Percentiles rank a stretch among this genome's conserved stretches.
Conservation (phyloP, 2,888 invertebrate species). For the Rapana venosa region DNA sequence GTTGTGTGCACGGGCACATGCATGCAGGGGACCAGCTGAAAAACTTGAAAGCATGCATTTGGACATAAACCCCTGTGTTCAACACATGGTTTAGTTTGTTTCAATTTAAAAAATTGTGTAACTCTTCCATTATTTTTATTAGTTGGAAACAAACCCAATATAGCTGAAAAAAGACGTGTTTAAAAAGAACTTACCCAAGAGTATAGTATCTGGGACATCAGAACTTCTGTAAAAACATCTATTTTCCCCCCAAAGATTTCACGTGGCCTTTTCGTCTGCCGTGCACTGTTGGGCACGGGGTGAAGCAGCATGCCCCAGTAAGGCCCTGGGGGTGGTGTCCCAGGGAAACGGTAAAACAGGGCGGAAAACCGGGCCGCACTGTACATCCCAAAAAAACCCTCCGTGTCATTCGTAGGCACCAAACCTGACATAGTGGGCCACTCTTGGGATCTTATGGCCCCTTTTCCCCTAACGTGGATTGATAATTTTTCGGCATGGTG, state of each 20-base stretch:
- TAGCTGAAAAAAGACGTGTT: no score
- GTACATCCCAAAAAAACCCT: constrained; percentile 61
- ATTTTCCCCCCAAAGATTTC: constrained; percentile 58
- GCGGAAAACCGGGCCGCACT: constrained; percentile 58
- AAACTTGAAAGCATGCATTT: no score
- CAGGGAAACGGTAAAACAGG: constrained; percentile 66
- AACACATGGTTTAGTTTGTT: no score
- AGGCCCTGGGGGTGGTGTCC: constrained; percentile 60
- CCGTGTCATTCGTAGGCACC: constrained; percentile 54
- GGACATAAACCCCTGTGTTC: no score
- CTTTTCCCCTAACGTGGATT: constrained; percentile 22
- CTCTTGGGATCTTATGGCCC: constrained; percentile 54
- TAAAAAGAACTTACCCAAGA: constrained; percentile 61
- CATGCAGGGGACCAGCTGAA: no score
- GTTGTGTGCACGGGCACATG: no score
- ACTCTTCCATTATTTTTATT: no score
- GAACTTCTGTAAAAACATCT: constrained; percentile 64
- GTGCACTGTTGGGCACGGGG: constrained; percentile 61
- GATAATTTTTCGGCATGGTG: constrained; percentile 36
- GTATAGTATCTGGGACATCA: constrained; percentile 58
- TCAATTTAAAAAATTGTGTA: no score
- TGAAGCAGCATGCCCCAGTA: constrained; percentile 63
- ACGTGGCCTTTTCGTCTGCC: constrained; percentile 54
- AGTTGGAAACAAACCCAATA: no score
- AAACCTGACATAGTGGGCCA: constrained; percentile 68